Base-by-base conservation (phyloP, 2,888 invertebrate species). In the Carpatolechia fugitivella region DNA sequence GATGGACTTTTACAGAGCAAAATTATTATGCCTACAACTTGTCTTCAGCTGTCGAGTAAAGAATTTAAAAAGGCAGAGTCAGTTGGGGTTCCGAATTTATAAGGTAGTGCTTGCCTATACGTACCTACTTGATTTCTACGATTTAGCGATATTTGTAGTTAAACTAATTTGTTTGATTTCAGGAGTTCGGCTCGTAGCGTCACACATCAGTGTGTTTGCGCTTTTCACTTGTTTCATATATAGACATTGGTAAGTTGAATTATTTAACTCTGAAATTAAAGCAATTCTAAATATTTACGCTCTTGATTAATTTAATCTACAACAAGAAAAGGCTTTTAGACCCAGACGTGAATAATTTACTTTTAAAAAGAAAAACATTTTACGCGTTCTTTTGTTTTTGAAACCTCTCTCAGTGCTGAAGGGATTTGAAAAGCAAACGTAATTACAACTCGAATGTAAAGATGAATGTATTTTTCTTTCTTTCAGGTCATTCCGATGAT, bases 401-500 rank as follows among this genome's bases (percentile, higher is more conserved):
- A 24, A 24, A 6, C 24, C 24, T 6, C 24, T 24, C 24, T 24
- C 24, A 6, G 3, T 24, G 24, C n/a, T n/a, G n/a, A n/a, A n/a
- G n/a, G n/a, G n/a, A n/a, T n/a, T n/a, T n/a, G n/a, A 35, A 36
- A 36, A 36, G 36, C 14, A 7, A 14, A 10, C 14, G 13, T 14
- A 6, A 14, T 36, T 4, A 36, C 7, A 36, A n/a, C 35, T 36
- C 14, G 5, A 7, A 36, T 1, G 7, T 1, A 24, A 29, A 7
- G 14, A 7, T 29, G 0, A 48, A 33, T 14, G 13, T 16, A 10
- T n/a, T 48, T 49, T 49, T 58, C 68, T 65, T 57, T 46, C 61
- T 80, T 69, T 11, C 86, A 88, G 87, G 86, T 75, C 76, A 62
- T 68, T 74, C 71, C 86, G 86, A 86, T 86, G 87, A 87, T 88